These are phyloP conservation scores for Herminia tarsipennalis DNA, from an alignment of 2,888 invertebrate genomes.

Conservation along the genomic window DNA sequence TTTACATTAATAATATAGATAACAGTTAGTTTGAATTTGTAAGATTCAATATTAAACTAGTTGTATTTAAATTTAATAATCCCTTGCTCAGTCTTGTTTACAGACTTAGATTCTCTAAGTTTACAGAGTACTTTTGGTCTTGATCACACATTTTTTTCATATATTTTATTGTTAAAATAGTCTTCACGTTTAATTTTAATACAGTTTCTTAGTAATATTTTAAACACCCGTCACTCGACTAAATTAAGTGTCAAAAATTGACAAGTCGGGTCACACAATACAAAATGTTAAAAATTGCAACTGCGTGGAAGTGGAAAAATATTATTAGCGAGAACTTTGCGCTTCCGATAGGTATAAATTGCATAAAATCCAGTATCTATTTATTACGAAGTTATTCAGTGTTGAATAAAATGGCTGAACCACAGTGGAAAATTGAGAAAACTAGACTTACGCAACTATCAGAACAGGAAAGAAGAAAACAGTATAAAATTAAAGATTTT, in stretches of 20 bases:
- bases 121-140: no score
- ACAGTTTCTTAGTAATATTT: no score
- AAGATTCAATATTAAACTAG: no score
- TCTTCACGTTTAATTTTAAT: no score
- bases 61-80: no score
- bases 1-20: not conserved
- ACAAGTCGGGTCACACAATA: no score
- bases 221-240: constrained; percentile 20
- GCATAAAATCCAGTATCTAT: constrained; percentile 11
- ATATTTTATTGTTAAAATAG: no score
- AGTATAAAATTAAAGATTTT: constrained; percentile 73
- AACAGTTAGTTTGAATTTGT: no score
- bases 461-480: constrained; percentile 81
- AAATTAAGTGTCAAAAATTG: constrained; percentile 6
- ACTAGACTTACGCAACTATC: constrained; percentile 81
- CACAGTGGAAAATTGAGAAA: constrained; percentile 81
- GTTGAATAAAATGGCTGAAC: constrained; percentile 66
- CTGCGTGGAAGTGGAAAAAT: constrained; percentile 16
- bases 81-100: no score
- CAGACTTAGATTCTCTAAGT: no score
- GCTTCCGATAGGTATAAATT: constrained; percentile 1
- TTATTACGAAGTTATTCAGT: constrained; percentile 45
- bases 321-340: constrained; percentile 34
- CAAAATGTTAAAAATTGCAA: no score
- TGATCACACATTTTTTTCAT: no score